Conservation (phyloP, 2,888 invertebrate species). For the Eurytoma californica region DNA sequence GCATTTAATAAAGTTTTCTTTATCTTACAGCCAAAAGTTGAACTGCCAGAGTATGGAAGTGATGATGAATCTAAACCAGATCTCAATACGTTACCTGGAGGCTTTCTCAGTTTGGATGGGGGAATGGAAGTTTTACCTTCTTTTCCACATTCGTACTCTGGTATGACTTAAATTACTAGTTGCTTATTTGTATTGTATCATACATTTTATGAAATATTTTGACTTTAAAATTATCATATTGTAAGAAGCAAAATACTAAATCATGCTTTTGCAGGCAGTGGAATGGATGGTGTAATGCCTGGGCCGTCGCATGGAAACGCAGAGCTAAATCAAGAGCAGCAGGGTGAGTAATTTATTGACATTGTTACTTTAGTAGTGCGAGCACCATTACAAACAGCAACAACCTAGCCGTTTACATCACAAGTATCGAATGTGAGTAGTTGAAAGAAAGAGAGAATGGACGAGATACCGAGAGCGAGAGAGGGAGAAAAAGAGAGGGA, state of each 20-base stretch:
- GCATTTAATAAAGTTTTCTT: slow-evolving; percentile 47
- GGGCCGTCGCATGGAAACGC: slow-evolving; percentile 72
- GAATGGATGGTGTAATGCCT: slow-evolving; percentile 72
- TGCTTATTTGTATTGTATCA: background rate
- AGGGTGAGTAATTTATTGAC: slow-evolving; percentile 70
- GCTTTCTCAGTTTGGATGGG: slow-evolving; percentile 73
- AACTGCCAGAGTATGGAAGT: slow-evolving; percentile 84
- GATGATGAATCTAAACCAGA: slow-evolving; percentile 79
- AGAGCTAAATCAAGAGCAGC: slow-evolving; percentile 73
- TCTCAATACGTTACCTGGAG: slow-evolving; percentile 72
- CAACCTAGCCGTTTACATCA: slow-evolving; percentile 75
- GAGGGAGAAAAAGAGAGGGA: slow-evolving; percentile 58
- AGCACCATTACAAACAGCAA: slow-evolving; percentile 76
- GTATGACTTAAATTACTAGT: slow-evolving; percentile 61
- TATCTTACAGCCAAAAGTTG: slow-evolving; percentile 80
- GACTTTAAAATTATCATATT: background rate
- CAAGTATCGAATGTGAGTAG: slow-evolving; percentile 71
- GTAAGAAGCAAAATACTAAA: slow-evolving; percentile 24
- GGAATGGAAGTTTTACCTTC: slow-evolving; percentile 74
- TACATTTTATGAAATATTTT: background rate
- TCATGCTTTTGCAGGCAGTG: slow-evolving; percentile 62
- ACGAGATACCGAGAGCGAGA: slow-evolving; percentile 47
- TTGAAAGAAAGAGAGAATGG: slow-evolving; percentile 54
- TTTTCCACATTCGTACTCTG: slow-evolving; percentile 72
- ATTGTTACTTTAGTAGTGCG: slow-evolving; percentile 71